Percentiles rank a stretch among this genome's conserved stretches.
Evolutionary conservation across 2,113 vertebrate species (phyloP).

Genomic region (Oncorhynchus gorbuscha): DNA sequence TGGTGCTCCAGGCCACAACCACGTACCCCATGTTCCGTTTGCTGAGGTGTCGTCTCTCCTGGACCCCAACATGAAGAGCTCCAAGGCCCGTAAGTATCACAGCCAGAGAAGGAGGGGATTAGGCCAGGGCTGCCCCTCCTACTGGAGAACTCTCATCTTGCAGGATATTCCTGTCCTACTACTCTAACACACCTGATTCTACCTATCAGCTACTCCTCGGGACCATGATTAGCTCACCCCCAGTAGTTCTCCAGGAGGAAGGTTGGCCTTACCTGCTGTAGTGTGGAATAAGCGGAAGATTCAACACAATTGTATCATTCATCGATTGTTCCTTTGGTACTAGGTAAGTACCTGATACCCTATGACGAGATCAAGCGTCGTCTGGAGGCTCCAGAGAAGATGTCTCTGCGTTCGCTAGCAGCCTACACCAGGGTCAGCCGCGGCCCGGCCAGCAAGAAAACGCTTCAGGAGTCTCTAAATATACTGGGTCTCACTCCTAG

Average conservation of each 20-base stretch:
- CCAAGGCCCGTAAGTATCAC: constrained; percentile 70
- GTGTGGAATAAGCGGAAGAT: too few species aligned
- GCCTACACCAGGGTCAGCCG: constrained; percentile 79
- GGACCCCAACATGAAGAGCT: constrained; percentile 81
- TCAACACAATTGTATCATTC: neutral
- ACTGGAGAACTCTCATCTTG: too few species aligned
- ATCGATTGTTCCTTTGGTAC: neutral
- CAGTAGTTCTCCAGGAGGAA: too few species aligned
- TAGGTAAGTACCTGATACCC: constrained; percentile 75
- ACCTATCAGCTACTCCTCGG: too few species aligned
- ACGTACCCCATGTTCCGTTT: constrained; percentile 63
- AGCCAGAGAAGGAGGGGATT: neutral
- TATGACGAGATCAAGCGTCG: constrained; percentile 78
- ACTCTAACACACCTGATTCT: too few species aligned
- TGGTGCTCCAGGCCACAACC: constrained; percentile 3
- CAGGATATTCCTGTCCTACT: too few species aligned
- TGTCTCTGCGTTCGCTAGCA: constrained; percentile 78
- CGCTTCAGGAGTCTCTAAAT: constrained; percentile 71
- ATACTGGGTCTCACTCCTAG: constrained; percentile 76
- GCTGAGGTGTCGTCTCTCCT: constrained; percentile 77
- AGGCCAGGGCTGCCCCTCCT: too few species aligned
- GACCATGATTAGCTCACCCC: too few species aligned
- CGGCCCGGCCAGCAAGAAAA: constrained; percentile 77
- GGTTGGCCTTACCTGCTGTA: neutral
- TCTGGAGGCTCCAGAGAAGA: constrained; percentile 77